These are phyloP conservation scores for Campylorhamphus procurvoides DNA, from an alignment of 2,113 vertebrate genomes.

Conservation along the genomic window DNA sequence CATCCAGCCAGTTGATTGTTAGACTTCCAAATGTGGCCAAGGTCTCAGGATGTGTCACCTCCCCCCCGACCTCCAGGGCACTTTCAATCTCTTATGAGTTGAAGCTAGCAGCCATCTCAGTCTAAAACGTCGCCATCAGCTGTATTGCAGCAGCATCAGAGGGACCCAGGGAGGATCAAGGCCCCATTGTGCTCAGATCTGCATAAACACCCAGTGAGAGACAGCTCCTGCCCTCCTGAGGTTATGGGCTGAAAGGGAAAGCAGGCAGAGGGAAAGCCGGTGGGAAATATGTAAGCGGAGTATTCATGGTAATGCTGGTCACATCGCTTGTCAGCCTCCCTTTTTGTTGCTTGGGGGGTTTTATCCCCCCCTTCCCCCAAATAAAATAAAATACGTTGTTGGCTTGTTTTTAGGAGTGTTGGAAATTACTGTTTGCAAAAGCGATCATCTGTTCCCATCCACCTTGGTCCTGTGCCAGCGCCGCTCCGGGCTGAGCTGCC, in stretches of 20 bases:
- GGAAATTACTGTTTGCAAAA: background rate
- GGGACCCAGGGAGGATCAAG: constrained; percentile 11
- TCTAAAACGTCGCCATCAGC: constrained; percentile 10
- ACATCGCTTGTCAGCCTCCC: background rate
- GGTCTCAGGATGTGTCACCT: background rate
- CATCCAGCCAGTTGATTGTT: constrained; percentile 18
- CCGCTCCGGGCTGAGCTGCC: rapidly evolving
- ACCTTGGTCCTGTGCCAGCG: background rate
- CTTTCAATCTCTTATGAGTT: background rate
- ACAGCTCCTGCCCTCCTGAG: constrained; percentile 44
- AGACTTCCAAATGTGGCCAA: background rate
- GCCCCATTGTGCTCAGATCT: constrained; percentile 12
- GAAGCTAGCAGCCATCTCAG: background rate
- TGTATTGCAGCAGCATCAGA: background rate
- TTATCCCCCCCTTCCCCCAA: background rate
- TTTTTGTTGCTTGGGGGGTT: background rate
- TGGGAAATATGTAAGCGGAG: background rate
- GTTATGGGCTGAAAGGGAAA: constrained; percentile 2
- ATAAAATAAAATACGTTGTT: background rate
- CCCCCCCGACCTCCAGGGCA: background rate
- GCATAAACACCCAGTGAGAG: constrained; percentile 32
- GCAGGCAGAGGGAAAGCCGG: background rate
- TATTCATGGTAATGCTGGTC: background rate
- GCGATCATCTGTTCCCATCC: background rate
- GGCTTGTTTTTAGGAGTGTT: background rate